phyloP scores from a whole-genome alignment of 2,113 vertebrate species.

The Embiotoca jacksoni region DNA sequence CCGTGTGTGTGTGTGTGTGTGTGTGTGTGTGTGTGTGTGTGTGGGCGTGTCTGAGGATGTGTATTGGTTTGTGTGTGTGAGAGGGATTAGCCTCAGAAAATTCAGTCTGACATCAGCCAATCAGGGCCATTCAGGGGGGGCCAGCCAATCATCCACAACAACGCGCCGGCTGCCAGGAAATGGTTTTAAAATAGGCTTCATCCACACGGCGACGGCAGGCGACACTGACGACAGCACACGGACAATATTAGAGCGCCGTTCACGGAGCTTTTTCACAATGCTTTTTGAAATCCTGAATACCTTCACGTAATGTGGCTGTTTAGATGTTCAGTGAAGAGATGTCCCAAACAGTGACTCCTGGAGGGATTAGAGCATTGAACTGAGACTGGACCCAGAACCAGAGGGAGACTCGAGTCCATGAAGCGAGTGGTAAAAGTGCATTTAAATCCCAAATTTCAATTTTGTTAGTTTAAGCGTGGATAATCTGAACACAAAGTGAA shows the following conservation, averaged over 20 bases:
- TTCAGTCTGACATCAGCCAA: constrained; percentile 65
- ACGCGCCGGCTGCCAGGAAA: constrained; percentile 42
- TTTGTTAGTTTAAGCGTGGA: no score
- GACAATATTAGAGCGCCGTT: not conserved
- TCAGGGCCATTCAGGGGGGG: constrained; percentile 54
- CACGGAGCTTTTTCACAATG: not conserved
- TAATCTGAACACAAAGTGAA: no score
- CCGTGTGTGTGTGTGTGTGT: constrained; percentile 1
- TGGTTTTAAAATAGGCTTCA: constrained; percentile 35
- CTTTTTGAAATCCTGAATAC: constrained; percentile 1
- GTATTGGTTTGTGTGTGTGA: constrained; percentile 29
- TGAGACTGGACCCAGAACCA: no score
- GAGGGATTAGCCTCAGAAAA: constrained; percentile 66
- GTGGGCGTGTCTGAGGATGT: constrained; percentile 56
- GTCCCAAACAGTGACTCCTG: no score
- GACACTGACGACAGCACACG: not conserved
- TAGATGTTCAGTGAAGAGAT: not conserved
- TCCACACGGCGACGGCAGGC: constrained; percentile 1
- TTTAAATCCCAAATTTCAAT: no score
- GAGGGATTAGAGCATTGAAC: no score
- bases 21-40: constrained; percentile 13
- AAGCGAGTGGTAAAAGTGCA: no score
- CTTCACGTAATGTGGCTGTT: not conserved
- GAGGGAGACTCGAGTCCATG: no score
- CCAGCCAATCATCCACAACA: constrained; percentile 53